phyloP scores from a whole-genome alignment of 1,140 invertebrate genomes.

The Heliconius melpomene region DNA sequence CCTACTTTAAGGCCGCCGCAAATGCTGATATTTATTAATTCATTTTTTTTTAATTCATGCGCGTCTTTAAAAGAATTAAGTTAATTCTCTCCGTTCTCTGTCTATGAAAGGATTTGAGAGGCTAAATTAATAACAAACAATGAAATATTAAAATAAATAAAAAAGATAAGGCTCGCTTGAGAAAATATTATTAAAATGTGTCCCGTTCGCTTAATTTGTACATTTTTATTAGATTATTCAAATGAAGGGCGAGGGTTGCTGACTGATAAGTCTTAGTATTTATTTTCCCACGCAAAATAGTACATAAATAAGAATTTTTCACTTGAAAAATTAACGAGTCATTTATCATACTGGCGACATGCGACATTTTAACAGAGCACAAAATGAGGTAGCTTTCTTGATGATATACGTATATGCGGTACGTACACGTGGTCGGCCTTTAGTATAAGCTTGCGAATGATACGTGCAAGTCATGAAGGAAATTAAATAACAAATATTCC shows the following conservation, averaged over 20 bases:
- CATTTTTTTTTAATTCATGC: background rate
- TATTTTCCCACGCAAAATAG: conserved; percentile 16
- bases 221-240: conserved; percentile 39
- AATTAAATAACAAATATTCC: conserved; percentile 6
- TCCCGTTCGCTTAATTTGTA: conserved; percentile 29
- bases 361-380: conserved; percentile 3
- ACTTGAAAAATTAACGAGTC: conserved; percentile 10
- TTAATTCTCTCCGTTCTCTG: background rate
- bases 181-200: conserved; percentile 33
- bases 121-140: conserved; percentile 3
- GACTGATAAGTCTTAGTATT: conserved; percentile 13
- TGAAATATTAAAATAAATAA: conserved; percentile 17
- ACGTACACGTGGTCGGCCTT: background rate
- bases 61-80: too few species aligned
- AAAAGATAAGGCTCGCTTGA: background rate
- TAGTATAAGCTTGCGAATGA: background rate
- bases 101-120: background rate
- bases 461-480: conserved; percentile 5
- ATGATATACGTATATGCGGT: background rate
- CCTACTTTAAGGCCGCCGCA: background rate
- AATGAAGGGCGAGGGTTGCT: conserved; percentile 21
- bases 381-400: conserved; percentile 8
- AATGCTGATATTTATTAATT: background rate
- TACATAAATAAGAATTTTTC: background rate
- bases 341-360: background rate